Percentiles rank a stretch among this genome's conserved stretches.
phyloP scores from a whole-genome alignment of 2,888 invertebrate species.

The Polietes domitor region DNA sequence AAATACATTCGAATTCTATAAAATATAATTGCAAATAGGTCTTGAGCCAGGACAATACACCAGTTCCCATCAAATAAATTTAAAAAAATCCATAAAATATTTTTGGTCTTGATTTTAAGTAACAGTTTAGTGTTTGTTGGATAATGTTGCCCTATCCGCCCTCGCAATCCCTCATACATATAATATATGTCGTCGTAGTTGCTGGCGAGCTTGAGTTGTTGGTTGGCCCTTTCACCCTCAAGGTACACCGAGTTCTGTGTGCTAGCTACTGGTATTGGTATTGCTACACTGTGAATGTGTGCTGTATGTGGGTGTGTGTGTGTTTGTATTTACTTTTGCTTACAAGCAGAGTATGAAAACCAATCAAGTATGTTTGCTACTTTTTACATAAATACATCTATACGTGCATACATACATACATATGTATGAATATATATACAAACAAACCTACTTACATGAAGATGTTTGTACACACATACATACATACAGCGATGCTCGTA shows the following conservation, averaged over 20 bases:
- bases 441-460: neutral
- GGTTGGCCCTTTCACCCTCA: slow-evolving; percentile 33
- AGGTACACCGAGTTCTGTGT: neutral
- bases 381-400: slow-evolving; percentile 8
- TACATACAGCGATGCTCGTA: neutral
- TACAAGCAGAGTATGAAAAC: slow-evolving; percentile 9
- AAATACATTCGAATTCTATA: too few species aligned
- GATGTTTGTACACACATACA: neutral
- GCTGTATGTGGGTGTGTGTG: neutral
- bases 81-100: too few species aligned
- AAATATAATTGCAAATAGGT: too few species aligned
- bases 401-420: neutral
- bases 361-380: slow-evolving; percentile 39
- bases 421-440: neutral
- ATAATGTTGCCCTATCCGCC: neutral
- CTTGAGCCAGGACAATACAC: too few species aligned
- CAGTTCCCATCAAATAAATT: too few species aligned
- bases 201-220: neutral
- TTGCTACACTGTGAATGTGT: neutral
- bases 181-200: neutral
- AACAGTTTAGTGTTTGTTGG: too few species aligned
- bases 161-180: neutral
- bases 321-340: slow-evolving; percentile 25
- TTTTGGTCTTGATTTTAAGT: too few species aligned
- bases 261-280: neutral